Evolutionary conservation across 2,888 invertebrate species (phyloP), one percentile per base, ranked within the genome.

Genomic region (Heliconius sara): DNA sequence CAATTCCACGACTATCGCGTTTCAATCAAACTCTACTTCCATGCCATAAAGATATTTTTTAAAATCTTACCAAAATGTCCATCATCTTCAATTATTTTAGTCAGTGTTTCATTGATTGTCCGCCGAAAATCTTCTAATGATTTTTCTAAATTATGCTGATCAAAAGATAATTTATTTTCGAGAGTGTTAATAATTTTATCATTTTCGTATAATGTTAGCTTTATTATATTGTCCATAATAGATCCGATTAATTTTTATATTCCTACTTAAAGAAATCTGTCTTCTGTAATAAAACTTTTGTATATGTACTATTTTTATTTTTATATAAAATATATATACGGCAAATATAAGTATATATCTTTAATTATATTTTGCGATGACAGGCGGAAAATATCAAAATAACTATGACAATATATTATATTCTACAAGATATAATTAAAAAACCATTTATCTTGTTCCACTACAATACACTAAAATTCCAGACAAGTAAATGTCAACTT

Each of bases 51-150:
- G 16, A 22, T 7, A 57, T 57, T 57, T 60, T 60, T 60, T 47
- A 43, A 43, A 70, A 65, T 73, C 88, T 82, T 80, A 91, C 90
- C 88, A 80, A 86, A 81, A 81, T 87, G 87, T 72, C 86, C 88
- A 68, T 84, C 83, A 47, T 89, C 88, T 83, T 89, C 86, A 78
- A 94, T 91, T 80, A 91, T 85, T 76, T 90, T 89, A 13, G 94
- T 91, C 67, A 95, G 77, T 71, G 86, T 83, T 63, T 84, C 85
- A 86, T 95, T 95, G 9, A 90, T 89, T 79, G 84, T 79, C 79
- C 85, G 81, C 82, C 91, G 91, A 86, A 95, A 94, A 60, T 88
- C 88, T 86, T 92, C 88, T 71, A 95, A 81, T 2, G 91, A 87
- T 81, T 88, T 86, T 10, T 89, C 84, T 78, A 90, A 85, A 76